Percentiles rank a stretch among this genome's conserved stretches.
These are phyloP conservation scores for Cuniculus paca DNA, from an alignment of 2,797 vertebrate species.

Conservation along the genomic window DNA sequence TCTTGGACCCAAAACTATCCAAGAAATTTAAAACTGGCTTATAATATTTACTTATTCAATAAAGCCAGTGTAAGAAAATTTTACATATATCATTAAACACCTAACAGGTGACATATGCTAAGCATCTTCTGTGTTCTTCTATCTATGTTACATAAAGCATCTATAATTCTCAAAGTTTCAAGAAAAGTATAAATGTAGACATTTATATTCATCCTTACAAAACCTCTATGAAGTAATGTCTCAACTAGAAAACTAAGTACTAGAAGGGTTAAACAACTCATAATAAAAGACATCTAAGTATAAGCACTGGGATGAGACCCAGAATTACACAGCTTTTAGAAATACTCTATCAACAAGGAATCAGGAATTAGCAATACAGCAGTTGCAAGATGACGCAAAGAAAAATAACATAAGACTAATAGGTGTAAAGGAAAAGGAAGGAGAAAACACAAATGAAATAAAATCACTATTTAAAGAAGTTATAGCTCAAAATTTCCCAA, in stretches of 20 bases:
- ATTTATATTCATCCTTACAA: background rate
- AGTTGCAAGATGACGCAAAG: too few species aligned
- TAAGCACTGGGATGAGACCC: background rate
- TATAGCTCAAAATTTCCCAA: too few species aligned
- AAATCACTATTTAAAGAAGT: too few species aligned
- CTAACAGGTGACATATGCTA: background rate
- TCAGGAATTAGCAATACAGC: too few species aligned
- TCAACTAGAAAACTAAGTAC: background rate
- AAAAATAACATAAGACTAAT: too few species aligned
- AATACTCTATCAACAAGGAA: background rate
- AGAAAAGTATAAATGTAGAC: background rate
- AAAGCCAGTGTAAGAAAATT: background rate
- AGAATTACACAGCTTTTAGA: background rate
- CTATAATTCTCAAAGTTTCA: background rate
- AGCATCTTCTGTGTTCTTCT: background rate
- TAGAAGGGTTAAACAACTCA: background rate
- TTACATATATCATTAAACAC: background rate
- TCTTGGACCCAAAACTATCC: background rate
- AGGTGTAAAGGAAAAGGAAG: too few species aligned
- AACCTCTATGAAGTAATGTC: background rate
- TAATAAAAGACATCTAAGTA: background rate
- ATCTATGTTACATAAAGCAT: background rate
- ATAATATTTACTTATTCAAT: conserved; percentile 28
- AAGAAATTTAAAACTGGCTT: background rate
- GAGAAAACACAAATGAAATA: too few species aligned